Evolutionary conservation across 2,888 invertebrate species (phyloP).

Genomic region (Stictocephala bisonia): DNA sequence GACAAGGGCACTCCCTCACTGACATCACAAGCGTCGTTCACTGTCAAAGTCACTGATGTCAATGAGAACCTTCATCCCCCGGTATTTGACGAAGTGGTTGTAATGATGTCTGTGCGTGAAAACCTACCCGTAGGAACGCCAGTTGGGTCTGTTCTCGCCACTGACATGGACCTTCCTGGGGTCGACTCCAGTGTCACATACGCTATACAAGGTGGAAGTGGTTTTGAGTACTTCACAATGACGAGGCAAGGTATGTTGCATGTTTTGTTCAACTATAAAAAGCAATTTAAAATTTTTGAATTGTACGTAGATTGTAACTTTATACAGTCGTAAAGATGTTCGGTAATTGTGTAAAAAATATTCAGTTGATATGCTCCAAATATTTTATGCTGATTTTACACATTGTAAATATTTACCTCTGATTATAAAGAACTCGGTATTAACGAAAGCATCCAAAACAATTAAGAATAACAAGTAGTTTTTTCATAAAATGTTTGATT

Average conservation of each 20-base stretch:
- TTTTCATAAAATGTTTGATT: too few relatives aligned
- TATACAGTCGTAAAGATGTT: too few relatives aligned
- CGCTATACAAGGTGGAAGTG: slow-evolving; percentile 87
- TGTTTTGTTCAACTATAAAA: too few relatives aligned
- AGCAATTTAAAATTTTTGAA: too few relatives aligned
- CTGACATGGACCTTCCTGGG: slow-evolving; percentile 82
- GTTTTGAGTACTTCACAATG: slow-evolving; percentile 90
- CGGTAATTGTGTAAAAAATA: too few relatives aligned
- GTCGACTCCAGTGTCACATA: slow-evolving; percentile 86
- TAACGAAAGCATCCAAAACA: too few relatives aligned
- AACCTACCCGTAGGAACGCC: slow-evolving; percentile 80
- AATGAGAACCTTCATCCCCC: slow-evolving; percentile 92
- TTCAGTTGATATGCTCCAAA: too few relatives aligned
- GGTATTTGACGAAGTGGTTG: slow-evolving; percentile 81
- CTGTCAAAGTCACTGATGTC: slow-evolving; percentile 90
- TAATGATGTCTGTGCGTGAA: slow-evolving; percentile 80
- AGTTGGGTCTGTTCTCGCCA: slow-evolving; percentile 81
- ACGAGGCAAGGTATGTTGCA: slow-evolving; percentile 68
- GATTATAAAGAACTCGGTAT: too few relatives aligned
- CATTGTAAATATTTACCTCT: too few relatives aligned
- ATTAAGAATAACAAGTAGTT: too few relatives aligned
- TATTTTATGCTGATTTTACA: too few relatives aligned
- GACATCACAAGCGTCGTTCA: slow-evolving; percentile 80
- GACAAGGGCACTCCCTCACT: slow-evolving; percentile 87
- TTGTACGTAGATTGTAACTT: too few relatives aligned